Percentiles rank a stretch among this genome's conserved stretches.
Evolutionary conservation across 2,888 invertebrate genomes (phyloP).

Genomic region (Caenorhabditis wallacei): DNA sequence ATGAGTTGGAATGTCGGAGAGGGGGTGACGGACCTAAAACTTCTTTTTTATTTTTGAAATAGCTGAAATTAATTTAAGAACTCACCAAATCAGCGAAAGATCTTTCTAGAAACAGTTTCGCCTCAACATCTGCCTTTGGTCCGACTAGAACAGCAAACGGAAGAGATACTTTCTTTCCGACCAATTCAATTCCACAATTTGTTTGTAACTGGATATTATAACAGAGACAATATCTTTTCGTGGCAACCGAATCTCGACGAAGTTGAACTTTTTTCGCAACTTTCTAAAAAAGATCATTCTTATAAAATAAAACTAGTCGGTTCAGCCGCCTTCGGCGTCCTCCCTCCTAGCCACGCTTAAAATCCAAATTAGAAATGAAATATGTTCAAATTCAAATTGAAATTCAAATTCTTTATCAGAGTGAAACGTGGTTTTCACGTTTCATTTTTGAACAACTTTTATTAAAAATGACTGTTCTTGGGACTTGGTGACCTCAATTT

Average conservation of each 20-base stretch:
- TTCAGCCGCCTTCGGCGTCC: too few species aligned
- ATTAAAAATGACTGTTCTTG: too few species aligned
- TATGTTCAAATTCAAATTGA: too few species aligned
- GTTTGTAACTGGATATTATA: conserved; percentile 79
- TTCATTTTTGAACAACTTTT: too few species aligned
- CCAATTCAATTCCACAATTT: conserved; percentile 80
- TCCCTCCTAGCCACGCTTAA: too few species aligned
- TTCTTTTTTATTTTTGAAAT: conserved; percentile 14
- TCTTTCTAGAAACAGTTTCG: conserved; percentile 81
- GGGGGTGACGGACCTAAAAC: conserved; percentile 79
- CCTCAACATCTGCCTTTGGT: conserved; percentile 82
- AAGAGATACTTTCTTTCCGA: conserved; percentile 80
- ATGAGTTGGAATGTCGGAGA: conserved; percentile 79
- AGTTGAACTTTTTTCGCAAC: conserved; percentile 82
- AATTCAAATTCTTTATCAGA: too few species aligned
- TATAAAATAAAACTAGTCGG: not conserved
- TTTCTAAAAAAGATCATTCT: conserved; percentile 71
- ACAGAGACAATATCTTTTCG: conserved; percentile 81
- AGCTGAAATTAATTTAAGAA: conserved; percentile 2
- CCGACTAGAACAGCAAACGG: conserved; percentile 83
- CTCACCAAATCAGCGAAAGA: conserved; percentile 79
- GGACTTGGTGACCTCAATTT: too few species aligned
- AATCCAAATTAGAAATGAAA: too few species aligned
- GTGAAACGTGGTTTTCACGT: too few species aligned
- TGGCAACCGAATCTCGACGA: conserved; percentile 82